phyloP scores from a whole-genome alignment of 2,888 invertebrate species.

The Apotomis turbidana region DNA sequence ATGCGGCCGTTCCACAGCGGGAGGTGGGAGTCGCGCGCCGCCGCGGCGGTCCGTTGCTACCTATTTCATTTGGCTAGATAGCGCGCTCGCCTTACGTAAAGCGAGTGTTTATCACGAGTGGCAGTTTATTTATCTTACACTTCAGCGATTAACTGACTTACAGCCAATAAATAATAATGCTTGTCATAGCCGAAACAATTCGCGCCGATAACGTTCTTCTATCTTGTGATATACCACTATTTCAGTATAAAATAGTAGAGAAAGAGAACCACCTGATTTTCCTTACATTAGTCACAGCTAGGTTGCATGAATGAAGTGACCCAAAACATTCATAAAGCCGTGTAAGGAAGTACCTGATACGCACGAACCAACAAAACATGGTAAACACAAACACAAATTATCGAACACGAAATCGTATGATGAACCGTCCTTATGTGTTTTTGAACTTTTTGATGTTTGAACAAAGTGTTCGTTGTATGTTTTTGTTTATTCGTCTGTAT shows the following conservation, averaged over 20 bases:
- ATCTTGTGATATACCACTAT: not conserved
- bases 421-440: too few species aligned
- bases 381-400: too few species aligned
- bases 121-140: slow-evolving; percentile 68
- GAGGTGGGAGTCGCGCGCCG: slow-evolving; percentile 54
- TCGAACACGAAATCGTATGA: too few species aligned
- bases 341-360: too few species aligned
- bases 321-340: too few species aligned
- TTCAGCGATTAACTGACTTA: slow-evolving; percentile 61
- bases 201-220: slow-evolving; percentile 45
- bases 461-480: too few species aligned
- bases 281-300: not conserved
- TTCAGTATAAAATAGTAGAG: not conserved
- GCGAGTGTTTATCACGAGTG: slow-evolving; percentile 59
- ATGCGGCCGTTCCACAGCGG: slow-evolving; percentile 44
- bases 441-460: too few species aligned
- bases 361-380: too few species aligned
- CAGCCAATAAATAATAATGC: slow-evolving; percentile 64
- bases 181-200: slow-evolving; percentile 51
- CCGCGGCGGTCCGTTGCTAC: slow-evolving; percentile 45
- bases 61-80: slow-evolving; percentile 25
- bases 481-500: too few species aligned
- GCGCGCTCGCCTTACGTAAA: slow-evolving; percentile 68
- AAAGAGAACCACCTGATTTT: not conserved
- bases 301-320: too few species aligned